Percentiles rank a stretch among this genome's conserved stretches.
phyloP scores from a whole-genome alignment of 2,113 vertebrate genomes.

The Dasyprocta punctata region DNA sequence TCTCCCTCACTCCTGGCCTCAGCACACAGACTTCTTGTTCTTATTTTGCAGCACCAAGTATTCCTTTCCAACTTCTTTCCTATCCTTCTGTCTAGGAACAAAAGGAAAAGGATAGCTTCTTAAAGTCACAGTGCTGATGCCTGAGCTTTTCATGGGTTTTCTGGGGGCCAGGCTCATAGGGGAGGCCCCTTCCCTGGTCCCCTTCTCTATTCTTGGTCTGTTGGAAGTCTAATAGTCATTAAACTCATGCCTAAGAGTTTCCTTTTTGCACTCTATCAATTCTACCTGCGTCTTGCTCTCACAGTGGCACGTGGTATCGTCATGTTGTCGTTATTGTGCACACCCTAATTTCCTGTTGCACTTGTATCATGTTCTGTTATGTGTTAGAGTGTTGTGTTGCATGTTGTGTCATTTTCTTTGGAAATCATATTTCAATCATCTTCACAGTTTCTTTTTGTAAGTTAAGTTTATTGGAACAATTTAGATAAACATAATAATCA shows the following conservation, averaged over 20 bases:
- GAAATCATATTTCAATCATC: neutral
- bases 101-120: neutral
- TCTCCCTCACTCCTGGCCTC: neutral
- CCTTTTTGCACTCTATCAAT: neutral
- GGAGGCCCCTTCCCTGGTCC: neutral
- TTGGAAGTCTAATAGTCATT: neutral
- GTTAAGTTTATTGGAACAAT: too few species aligned
- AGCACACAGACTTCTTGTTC: neutral
- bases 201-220: neutral
- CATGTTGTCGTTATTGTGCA: neutral
- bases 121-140: neutral
- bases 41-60: neutral
- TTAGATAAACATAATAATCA: too few species aligned
- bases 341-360: neutral
- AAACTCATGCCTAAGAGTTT: neutral
- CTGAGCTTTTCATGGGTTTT: neutral
- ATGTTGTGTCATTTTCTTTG: neutral
- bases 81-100: neutral
- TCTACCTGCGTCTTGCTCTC: neutral
- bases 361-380: neutral
- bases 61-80: slow-evolving; percentile 9
- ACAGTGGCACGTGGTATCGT: neutral
- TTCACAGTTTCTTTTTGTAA: neutral
- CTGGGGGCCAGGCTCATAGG: neutral
- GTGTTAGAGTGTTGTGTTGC: neutral